Base-by-base conservation (phyloP, 2,888 invertebrate species). In the Caenorhabditis angaria region DNA sequence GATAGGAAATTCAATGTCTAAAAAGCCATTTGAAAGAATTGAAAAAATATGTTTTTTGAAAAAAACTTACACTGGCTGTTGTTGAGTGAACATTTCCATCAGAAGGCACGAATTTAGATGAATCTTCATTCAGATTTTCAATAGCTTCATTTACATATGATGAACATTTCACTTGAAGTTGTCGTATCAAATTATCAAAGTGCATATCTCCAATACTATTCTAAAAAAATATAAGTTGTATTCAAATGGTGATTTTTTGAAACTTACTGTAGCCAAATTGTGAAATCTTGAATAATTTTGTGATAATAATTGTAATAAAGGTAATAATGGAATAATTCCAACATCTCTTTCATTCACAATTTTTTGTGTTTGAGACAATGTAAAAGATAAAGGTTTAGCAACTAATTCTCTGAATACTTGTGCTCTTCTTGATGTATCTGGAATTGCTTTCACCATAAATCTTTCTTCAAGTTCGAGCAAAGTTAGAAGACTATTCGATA, bases 1-100 rank as follows among this genome's bases (percentile, higher is more conserved):
- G 75, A 79, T 18, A 82, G 64, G 69, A 80, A 78, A 55, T 77
- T 78, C 14, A 82, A 73, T 1, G 82, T 80, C 80, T 82, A 62
- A 28, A 78, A 69, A 25, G 20, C 2, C 12, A 29, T 10, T 14
- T 20, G 3, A 22, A n/a, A 18, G 18, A 41, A 29, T 35, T 32
- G 10, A 53, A 41, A 18, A 32, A 35, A 54, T 12, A 14, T 12
- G 5, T 24, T 8, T 8, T 32, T 32, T 32, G 22, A 48, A n/a
- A 55, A 25, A 6, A 22, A 86, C 88, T 85, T 78, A 95, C 94
- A 86, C 96, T 95, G 74, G 94, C 94, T 0, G 96, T 95, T 70
- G 95, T 90, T 89, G 97, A 95, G 88, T 97, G 97, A 35, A 97
- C 97, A 0, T 97, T 99, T 70, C 97, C 99, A 90, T 99, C 99